Evolutionary conservation across 1,140 invertebrate genomes (phyloP).

Genomic region (Heliothis subflexa): DNA sequence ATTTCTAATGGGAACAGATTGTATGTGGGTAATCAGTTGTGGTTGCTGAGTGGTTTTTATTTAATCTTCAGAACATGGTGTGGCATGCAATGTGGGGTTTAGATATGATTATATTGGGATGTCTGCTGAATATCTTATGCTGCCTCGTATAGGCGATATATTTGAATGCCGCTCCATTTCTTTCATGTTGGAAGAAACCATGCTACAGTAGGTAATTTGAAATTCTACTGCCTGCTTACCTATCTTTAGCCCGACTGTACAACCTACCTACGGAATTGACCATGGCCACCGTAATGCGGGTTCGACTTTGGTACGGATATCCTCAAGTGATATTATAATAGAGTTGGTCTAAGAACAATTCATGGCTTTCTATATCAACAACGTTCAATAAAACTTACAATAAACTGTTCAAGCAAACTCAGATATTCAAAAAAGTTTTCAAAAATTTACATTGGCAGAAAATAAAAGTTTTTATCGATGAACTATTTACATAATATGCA

Average conservation of each 20-base stretch:
- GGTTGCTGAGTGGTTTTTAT: neutral
- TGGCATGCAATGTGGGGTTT: neutral
- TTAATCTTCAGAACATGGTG: neutral
- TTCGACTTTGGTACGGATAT: too few species aligned
- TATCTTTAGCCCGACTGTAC: too few species aligned
- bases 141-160: too few species aligned
- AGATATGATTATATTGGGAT: neutral
- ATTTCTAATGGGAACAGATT: constrained; percentile 38
- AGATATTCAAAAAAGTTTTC: neutral
- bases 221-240: too few species aligned
- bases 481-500: constrained; percentile 1
- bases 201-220: too few species aligned
- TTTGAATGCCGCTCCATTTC: too few species aligned
- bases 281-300: too few species aligned
- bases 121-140: neutral
- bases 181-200: too few species aligned
- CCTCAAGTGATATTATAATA: too few species aligned
- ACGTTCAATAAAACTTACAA: neutral
- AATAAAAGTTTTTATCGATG: neutral
- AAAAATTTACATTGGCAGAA: constrained; percentile 14
- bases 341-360: too few species aligned
- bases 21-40: constrained; percentile 24
- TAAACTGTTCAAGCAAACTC: neutral
- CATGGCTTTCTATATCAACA: too few species aligned
- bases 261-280: too few species aligned